Evolutionary conservation across 2,113 vertebrate species (phyloP), one percentile per base, ranked within the genome.

Genomic region (Urocolius indicus): DNA sequence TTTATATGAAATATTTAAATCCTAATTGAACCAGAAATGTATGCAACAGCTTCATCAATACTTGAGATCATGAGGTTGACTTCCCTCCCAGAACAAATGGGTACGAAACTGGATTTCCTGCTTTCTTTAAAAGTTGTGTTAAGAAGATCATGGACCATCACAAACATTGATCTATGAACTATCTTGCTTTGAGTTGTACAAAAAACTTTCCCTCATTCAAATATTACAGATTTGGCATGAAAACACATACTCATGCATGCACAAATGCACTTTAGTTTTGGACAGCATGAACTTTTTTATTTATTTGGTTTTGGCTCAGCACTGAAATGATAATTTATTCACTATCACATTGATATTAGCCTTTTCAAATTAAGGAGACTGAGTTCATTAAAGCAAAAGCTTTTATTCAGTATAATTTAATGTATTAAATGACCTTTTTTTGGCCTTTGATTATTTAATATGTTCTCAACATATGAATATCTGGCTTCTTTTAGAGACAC

Each of bases 1-100:
- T 92, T 52, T 18, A 21, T 87, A 89, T 94, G 41, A 93, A 96
- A 93, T 87, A 95, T 96, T 97, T 89, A 93, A 93, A 91, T 72
- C 48, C 65, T 93, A 87, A 90, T 93, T 89, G 45, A 93, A 68
- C 67, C 69, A 94, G 91, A 89, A 86, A 75, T 32, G 80, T 92
- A 72, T 49, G 65, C 62, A 92, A 87, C 26, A 45, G 24, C 66
- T 78, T 95, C 69, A 36, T 87, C 51, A 17, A 95, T 73, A 65
- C 79, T 96, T 86, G 72, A 92, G 46, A 94, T 90, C 83, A 77
- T 51, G 59, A 92, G 43, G 52, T 12, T 80, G 72, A 92, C 75
- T 88, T 90, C 48, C 34, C 9, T 90, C 16, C 13, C 26, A 57
- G 63, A 77, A 87, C 13, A 72, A 93, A 86, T 24, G 7, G 78